Evolutionary conservation across 2,113 vertebrate genomes (phyloP).

Genomic region (Ailurus styani): DNA sequence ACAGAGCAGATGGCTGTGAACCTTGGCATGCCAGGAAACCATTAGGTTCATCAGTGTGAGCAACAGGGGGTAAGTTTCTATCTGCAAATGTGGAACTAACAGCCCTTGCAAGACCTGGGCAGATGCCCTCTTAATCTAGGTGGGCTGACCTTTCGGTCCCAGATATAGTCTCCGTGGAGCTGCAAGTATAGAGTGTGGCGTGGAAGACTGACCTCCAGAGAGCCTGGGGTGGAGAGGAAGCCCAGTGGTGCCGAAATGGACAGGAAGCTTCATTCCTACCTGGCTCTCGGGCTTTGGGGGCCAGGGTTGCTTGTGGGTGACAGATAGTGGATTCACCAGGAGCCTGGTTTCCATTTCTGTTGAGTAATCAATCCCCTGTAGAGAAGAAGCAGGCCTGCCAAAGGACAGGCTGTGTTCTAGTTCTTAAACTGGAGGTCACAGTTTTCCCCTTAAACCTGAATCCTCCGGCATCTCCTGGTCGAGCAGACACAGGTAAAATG

Average conservation of each 20-base stretch:
- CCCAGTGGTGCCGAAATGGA: not conserved
- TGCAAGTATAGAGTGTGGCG: not conserved
- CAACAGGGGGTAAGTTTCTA: conserved; percentile 65
- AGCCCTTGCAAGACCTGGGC: not conserved
- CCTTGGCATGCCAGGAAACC: conserved; percentile 75
- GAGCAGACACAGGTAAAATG: not conserved
- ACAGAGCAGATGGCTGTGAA: conserved; percentile 80
- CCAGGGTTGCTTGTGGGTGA: not conserved
- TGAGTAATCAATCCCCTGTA: not conserved
- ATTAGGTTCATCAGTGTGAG: conserved; percentile 75
- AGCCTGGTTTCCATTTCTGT: conserved; percentile 44
- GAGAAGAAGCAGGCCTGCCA: not conserved
- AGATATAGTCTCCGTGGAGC: not conserved
- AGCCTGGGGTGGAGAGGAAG: not conserved
- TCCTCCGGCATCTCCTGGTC: not conserved
- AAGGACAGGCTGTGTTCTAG: not conserved
- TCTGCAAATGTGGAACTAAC: conserved; percentile 58
- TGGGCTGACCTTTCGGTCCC: conserved; percentile 17
- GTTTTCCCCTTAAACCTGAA: not conserved
- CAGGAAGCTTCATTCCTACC: not conserved
- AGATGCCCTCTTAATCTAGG: not conserved
- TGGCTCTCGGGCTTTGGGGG: not conserved
- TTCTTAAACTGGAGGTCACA: not conserved
- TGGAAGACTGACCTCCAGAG: not conserved
- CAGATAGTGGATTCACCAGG: conserved; percentile 9